Conservation (phyloP, 2,113 vertebrate genomes). For the Calypte anna region DNA sequence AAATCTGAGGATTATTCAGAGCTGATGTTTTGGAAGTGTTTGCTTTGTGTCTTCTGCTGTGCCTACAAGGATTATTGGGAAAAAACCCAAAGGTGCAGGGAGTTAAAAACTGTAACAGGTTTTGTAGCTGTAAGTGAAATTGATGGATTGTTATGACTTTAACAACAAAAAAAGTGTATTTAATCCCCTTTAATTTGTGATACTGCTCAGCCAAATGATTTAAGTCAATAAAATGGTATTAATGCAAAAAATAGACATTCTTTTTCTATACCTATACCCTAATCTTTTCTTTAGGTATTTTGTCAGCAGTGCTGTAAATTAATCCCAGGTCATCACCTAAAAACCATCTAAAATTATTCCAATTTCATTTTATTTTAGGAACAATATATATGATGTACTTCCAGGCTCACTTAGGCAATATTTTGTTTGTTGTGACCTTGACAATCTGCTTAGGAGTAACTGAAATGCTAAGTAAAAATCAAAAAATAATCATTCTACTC, state of each 20-base stretch:
- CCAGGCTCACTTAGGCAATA: neutral
- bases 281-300: neutral
- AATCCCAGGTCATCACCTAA: neutral
- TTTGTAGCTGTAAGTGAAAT: neutral
- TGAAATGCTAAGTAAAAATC: neutral
- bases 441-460: neutral
- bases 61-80: neutral
- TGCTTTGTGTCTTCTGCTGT: neutral
- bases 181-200: neutral
- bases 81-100: neutral
- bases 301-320: neutral
- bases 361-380: neutral
- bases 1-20: neutral
- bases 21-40: neutral
- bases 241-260: neutral
- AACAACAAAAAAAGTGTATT: neutral
- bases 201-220: neutral
- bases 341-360: neutral
- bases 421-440: neutral
- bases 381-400: neutral
- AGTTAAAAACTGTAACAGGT: neutral
- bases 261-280: neutral
- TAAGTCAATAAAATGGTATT: neutral
- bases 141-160: neutral
- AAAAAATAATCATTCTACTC: neutral